Evolutionary conservation across 1,140 invertebrate genomes (phyloP), one percentile per base, ranked within the genome.

Genomic region (Pseudachorutes palmiensis): DNA sequence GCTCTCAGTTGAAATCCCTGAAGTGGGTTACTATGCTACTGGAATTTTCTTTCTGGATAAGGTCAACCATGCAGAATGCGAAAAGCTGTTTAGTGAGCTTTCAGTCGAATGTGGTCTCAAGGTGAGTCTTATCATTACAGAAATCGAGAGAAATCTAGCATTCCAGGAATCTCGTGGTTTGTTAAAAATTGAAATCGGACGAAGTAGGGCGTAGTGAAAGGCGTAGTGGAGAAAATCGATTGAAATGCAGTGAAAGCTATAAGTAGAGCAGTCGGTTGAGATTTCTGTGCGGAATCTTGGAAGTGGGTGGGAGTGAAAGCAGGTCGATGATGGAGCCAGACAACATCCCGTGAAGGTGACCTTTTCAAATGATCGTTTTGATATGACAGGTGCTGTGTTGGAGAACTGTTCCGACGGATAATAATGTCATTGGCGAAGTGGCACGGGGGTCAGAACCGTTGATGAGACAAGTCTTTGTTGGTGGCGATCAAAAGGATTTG

Each of bases 31-130:
- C 71, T 99, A 98, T 81, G 96, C 94, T 41, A 98, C 95, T 14
- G 97, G 96, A 63, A 93, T 98, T 62, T 84, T 98, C 71, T 99
- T 94, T 79, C 80, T 97, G 74, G 92, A 96, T 76, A 87, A 88
- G 75, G 81, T 87, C 16, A 88, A 91, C 72, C 64, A 24, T 5
- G 81, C 86, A 67, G 84, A 90, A 72, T 87, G 86, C 33, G 92
- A 98, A 78, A 80, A 83, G 62, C 83, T 87, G 62, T 97, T 98
- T 77, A 81, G 83, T 66, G 83, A 84, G 63, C 80, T 98, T 69
- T 92, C 93, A 67, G 81, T 86, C 73, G 88, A 90, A 74, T 85
- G 91, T 76, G 84, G 86, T 31, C 80, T 98, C 51, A 83, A 86
- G 77, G 86, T 87, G 75, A 68, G 31, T 51, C 49, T 32, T 62